Conservation (phyloP, 2,113 vertebrate genomes). For the Isurus oxyrinchus region DNA sequence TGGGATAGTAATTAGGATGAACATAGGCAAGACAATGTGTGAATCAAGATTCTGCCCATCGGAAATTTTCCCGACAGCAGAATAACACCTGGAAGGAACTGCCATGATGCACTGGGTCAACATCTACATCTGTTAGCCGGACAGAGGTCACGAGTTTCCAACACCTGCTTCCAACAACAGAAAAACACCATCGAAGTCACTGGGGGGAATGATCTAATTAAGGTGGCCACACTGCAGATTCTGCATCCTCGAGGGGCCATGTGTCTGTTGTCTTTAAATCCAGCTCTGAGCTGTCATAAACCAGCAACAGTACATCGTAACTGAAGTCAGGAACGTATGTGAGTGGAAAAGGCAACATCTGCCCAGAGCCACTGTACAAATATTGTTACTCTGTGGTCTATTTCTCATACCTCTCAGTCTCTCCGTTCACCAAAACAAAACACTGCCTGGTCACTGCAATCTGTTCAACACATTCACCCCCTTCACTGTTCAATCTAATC, state of each 20-base stretch:
- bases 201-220: slow-evolving; percentile 3
- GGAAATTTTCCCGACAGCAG: background rate
- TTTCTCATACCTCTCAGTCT: background rate
- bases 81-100: background rate
- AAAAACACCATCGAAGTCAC: background rate
- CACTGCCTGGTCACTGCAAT: background rate
- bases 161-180: background rate
- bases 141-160: background rate
- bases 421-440: background rate
- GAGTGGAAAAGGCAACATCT: background rate
- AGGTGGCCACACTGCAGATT: background rate
- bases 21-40: background rate
- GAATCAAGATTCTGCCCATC: background rate
- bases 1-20: background rate
- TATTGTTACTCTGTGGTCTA: background rate
- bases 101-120: background rate
- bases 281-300: background rate
- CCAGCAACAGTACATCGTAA: background rate
- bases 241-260: background rate
- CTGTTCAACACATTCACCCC: background rate
- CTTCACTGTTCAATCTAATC: background rate
- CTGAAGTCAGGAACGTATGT: background rate
- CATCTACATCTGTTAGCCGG: background rate
- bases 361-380: background rate
- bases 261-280: background rate